A percentile compares a stretch with the other conserved stretches of the same genome.
Conservation (phyloP, 2,888 invertebrate species). For the Xestia xanthographa region DNA sequence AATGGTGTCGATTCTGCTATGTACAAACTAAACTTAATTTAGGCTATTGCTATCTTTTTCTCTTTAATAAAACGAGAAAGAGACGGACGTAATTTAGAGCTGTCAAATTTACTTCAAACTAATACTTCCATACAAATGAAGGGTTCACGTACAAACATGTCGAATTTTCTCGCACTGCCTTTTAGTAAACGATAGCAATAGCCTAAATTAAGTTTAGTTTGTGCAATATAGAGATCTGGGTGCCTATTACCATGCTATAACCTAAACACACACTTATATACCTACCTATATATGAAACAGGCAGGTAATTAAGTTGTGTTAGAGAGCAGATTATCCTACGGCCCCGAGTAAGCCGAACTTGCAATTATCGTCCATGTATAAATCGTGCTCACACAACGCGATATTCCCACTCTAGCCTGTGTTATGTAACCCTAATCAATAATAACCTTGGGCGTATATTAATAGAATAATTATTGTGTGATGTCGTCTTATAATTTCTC, state of each 20-base stretch:
- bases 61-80: too few species aligned
- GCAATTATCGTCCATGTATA: conserved; percentile 49
- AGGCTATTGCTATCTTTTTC: too few species aligned
- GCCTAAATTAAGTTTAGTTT: too few species aligned
- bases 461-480: conserved; percentile 28
- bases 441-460: conserved; percentile 14
- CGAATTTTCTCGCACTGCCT: too few species aligned
- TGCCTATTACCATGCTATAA: not conserved
- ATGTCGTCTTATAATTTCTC: not conserved
- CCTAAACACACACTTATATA: not conserved
- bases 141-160: too few species aligned
- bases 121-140: too few species aligned
- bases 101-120: too few species aligned
- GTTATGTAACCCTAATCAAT: conserved; percentile 21
- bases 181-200: too few species aligned
- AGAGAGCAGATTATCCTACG: conserved; percentile 45
- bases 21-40: too few species aligned
- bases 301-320: conserved; percentile 46
- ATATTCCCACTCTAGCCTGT: conserved; percentile 19
- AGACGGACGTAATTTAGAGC: too few species aligned
- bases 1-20: too few species aligned
- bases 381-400: conserved; percentile 30
- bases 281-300: conserved; percentile 14
- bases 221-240: not conserved
- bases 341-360: conserved; percentile 47